These are phyloP conservation scores for Patiria pectinifera DNA, from an alignment of 53 echinoderm and acorn worm species.

Conservation along the genomic window DNA sequence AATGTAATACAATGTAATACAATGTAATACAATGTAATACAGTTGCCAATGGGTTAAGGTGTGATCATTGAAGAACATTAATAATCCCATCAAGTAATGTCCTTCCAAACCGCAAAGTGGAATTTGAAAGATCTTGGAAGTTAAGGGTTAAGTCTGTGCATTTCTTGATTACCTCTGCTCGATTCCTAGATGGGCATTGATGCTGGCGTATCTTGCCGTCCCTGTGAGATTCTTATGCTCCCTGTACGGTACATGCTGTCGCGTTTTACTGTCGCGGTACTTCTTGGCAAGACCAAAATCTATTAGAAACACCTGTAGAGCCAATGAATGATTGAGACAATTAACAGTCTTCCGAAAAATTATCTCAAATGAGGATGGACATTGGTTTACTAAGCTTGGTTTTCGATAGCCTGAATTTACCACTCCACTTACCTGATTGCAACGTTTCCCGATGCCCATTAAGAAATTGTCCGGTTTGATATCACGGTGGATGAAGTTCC, in stretches of 20 bases:
- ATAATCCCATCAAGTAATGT: too few species aligned
- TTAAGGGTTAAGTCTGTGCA: background rate
- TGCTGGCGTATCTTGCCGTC: slow-evolving; percentile 98
- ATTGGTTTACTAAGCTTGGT: too few species aligned
- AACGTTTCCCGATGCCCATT: slow-evolving; percentile 98
- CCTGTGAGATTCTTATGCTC: slow-evolving; percentile 99
- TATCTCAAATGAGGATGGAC: too few species aligned
- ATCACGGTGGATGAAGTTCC: slow-evolving; percentile 97
- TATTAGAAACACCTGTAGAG: slow-evolving; percentile 90
- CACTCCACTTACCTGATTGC: slow-evolving; percentile 88
- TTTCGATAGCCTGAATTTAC: background rate
- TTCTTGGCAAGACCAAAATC: slow-evolving; percentile 99
- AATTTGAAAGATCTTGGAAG: background rate
- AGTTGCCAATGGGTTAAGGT: too few species aligned
- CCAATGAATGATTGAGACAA: background rate
- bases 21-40: too few species aligned
- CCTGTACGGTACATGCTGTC: slow-evolving; percentile 93
- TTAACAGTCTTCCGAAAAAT: background rate
- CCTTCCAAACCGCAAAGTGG: background rate
- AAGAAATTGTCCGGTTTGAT: slow-evolving; percentile 99
- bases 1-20: too few species aligned
- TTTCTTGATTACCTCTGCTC: slow-evolving; percentile 80
- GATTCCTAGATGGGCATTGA: slow-evolving; percentile 94
- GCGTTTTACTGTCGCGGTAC: slow-evolving; percentile 90
- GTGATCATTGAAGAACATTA: too few species aligned